Conservation (phyloP, 2,797 vertebrate genomes). For the Lagodon rhomboides region DNA sequence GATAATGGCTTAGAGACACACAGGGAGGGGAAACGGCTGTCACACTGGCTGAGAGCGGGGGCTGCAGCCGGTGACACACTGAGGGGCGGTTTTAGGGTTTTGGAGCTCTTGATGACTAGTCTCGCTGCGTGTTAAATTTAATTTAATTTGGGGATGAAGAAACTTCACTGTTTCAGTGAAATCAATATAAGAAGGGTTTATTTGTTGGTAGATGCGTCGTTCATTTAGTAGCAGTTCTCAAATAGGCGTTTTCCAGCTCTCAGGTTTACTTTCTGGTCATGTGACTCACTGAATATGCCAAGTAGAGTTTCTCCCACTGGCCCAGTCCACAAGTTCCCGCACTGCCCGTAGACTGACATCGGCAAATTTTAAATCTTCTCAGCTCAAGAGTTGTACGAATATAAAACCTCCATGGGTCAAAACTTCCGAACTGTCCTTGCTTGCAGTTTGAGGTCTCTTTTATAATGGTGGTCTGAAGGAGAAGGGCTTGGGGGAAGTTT, state of each 20-base stretch:
- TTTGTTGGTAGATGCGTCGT: background rate
- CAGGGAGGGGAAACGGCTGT: conserved; percentile 57
- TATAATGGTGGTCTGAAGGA: too few relatives aligned
- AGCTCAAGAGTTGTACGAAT: too few relatives aligned
- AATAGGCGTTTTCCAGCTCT: background rate
- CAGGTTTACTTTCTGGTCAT: too few relatives aligned
- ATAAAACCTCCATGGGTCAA: too few relatives aligned
- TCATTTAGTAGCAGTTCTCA: background rate
- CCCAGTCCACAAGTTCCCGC: too few relatives aligned
- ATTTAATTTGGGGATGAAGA: conserved; percentile 25
- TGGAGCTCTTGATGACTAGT: conserved; percentile 25
- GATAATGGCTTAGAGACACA: conserved; percentile 76
- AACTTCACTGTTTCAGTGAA: background rate
- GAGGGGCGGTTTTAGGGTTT: conserved; percentile 4
- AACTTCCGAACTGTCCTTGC: too few relatives aligned
- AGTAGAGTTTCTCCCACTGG: too few relatives aligned
- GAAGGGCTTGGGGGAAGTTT: too few relatives aligned
- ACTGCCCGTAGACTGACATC: too few relatives aligned
- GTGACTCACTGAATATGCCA: too few relatives aligned
- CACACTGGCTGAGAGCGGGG: conserved; percentile 37
- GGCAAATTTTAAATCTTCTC: too few relatives aligned
- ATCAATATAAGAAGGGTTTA: background rate
- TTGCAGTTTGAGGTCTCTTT: too few relatives aligned
- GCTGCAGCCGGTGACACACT: conserved; percentile 20
- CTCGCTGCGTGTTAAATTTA: background rate